phyloP scores from a whole-genome alignment of 2,113 vertebrate species.

The Chelonoidis abingdonii region DNA sequence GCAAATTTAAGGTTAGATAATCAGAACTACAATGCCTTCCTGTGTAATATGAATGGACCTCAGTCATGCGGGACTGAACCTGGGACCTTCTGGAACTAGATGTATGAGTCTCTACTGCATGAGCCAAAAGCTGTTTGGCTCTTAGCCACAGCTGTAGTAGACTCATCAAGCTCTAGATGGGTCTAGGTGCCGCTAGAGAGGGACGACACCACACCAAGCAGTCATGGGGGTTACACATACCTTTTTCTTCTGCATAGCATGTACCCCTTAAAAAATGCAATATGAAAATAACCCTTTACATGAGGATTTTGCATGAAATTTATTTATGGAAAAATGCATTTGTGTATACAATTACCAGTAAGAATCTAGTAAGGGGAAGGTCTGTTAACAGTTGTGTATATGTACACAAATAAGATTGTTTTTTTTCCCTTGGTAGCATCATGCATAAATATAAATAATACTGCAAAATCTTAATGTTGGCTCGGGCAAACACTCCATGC shows the following conservation, averaged over 20 bases:
- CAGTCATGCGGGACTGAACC: too few relatives aligned
- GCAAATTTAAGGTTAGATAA: fast-evolving
- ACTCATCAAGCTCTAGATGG: too few relatives aligned
- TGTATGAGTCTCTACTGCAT: too few relatives aligned
- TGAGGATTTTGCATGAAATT: background rate
- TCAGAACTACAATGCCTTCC: fast-evolving
- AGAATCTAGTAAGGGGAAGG: background rate
- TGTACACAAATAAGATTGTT: background rate
- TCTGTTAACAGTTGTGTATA: background rate
- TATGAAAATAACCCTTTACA: background rate
- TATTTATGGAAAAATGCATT: background rate
- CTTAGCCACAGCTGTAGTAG: too few relatives aligned
- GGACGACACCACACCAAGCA: too few relatives aligned
- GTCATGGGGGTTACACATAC: too few relatives aligned
- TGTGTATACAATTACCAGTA: background rate
- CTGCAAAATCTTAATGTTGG: background rate
- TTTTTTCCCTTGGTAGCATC: background rate
- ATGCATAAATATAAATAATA: background rate
- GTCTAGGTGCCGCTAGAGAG: too few relatives aligned
- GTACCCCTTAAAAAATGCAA: background rate
- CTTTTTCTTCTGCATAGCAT: background rate
- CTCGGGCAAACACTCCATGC: background rate
- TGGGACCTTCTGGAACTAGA: too few relatives aligned
- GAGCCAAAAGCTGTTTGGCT: too few relatives aligned
- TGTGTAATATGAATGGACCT: fast-evolving